A percentile compares a stretch with the other conserved stretches of the same genome.
Conservation (phyloP, 2,888 invertebrate species). For the Leptinotarsa haldemani region DNA sequence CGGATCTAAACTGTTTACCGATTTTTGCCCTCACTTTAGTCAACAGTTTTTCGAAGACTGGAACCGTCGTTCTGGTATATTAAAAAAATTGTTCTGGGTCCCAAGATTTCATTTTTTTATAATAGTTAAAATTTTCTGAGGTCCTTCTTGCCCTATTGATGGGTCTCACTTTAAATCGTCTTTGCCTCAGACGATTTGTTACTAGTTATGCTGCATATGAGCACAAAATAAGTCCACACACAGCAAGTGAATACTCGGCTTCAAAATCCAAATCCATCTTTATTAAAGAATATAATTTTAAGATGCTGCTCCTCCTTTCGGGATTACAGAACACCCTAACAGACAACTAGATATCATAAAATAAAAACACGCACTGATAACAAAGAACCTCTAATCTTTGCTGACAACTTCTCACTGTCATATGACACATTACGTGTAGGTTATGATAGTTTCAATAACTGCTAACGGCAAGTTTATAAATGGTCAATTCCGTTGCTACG, state of each 20-base stretch:
- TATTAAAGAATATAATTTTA: background rate
- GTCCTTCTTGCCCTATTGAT: constrained; percentile 25
- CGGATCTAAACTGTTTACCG: constrained; percentile 24
- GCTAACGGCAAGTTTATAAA: constrained; percentile 1
- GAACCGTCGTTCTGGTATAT: constrained; percentile 37
- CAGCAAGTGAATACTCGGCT: constrained; percentile 20
- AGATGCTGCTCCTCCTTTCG: constrained; percentile 8
- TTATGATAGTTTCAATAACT: background rate
- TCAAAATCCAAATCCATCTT: constrained; percentile 27
- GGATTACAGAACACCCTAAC: constrained; percentile 17
- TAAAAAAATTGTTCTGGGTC: constrained; percentile 39
- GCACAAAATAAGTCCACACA: constrained; percentile 19
- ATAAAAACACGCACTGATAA: background rate
- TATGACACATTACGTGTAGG: constrained; percentile 1
- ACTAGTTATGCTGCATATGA: constrained; percentile 15
- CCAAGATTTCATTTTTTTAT: constrained; percentile 34
- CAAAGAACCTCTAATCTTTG: no score
- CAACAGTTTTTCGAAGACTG: constrained; percentile 36
- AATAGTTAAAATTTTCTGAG: constrained; percentile 29
- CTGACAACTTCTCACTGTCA: constrained; percentile 5
- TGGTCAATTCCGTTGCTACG: background rate
- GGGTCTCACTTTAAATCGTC: constrained; percentile 29
- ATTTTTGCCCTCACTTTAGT: constrained; percentile 7
- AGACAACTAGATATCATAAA: no score
- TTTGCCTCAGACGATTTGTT: background rate